phyloP scores from a whole-genome alignment of 2,797 vertebrate genomes.

The Masticophis lateralis region DNA sequence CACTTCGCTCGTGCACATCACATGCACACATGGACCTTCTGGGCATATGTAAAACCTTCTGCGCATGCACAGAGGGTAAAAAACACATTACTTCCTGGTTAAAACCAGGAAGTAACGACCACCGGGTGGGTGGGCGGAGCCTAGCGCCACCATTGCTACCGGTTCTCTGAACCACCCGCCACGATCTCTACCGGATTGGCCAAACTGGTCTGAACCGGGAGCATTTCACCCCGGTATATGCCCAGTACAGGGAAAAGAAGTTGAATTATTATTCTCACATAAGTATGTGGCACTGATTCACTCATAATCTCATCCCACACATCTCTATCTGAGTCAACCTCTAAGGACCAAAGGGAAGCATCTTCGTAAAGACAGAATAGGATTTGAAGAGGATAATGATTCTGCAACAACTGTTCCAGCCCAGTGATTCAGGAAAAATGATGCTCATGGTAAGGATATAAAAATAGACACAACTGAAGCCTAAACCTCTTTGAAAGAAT shows the following conservation, averaged over 20 bases:
- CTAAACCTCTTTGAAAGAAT: background rate
- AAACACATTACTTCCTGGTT: too few species aligned
- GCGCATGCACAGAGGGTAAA: too few species aligned
- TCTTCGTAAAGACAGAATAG: constrained; percentile 58
- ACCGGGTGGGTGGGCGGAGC: too few species aligned
- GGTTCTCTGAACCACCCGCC: too few species aligned
- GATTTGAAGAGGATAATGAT: constrained; percentile 54
- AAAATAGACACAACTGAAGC: constrained; percentile 10
- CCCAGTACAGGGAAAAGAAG: constrained; percentile 47
- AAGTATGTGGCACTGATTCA: constrained; percentile 58
- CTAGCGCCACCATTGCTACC: too few species aligned
- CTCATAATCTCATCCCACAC: constrained; percentile 63
- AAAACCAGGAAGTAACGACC: too few species aligned
- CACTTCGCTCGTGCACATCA: too few species aligned
- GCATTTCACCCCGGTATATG: background rate
- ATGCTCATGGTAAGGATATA: constrained; percentile 22
- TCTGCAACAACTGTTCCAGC: constrained; percentile 57
- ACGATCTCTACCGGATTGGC: too few species aligned
- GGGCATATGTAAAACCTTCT: too few species aligned
- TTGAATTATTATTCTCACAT: constrained; percentile 55
- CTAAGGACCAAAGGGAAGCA: constrained; percentile 54
- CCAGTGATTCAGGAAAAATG: constrained; percentile 59
- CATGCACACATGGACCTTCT: too few species aligned
- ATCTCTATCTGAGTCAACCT: constrained; percentile 67
- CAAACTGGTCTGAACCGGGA: too few species aligned